Evolutionary conservation across 2,797 vertebrate genomes (phyloP), one percentile per base, ranked within the genome.

Genomic region (Pteronotus mesoamericanus): DNA sequence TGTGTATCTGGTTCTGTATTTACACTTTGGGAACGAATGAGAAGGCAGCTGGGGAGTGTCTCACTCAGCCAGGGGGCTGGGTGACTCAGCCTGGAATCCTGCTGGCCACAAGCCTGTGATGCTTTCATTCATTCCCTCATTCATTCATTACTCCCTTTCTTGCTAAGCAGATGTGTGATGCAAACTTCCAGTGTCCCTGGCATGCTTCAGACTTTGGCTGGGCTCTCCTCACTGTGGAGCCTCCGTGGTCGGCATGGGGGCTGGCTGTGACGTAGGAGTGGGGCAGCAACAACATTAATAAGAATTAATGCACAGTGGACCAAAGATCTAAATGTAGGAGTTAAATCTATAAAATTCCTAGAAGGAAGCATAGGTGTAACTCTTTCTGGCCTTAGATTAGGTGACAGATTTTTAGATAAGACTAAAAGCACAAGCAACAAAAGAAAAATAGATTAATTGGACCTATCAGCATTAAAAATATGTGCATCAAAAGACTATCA

Each of bases 1-100:
- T 96, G 95, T 97, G 84, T 93, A 39, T 95, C 89, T 68, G 64
- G 88, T 74, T 91, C 96, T 97, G 96, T 96, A 87, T 97, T 97
- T 97, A 97, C 82, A 85, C 66, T 78, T 85, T 55, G 86, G 75
- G 94, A 39, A 46, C 10, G 32, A 89, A 68, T 14, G 6, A 77
- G 53, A 66, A 86, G 82, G 95, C 83, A 91, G 92, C 91, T 61
- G 90, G 93, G 94, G 69, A 96, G 90, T 61, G 86, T 94, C 97
- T 95, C 24, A 16, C 72, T 71, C 75, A 78, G 95, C 53, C 21
- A 4, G 72, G 86, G 66, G 91, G 75, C 80, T n/a, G 32, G 3
- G 85, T 86, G 92, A 94, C 94, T 92, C 84, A 59, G 91, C 89
- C 92, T 91, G 89, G 82, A 87, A 46, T 78, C 78, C 22, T 8